Percentiles rank a stretch among this genome's conserved stretches.
phyloP scores from a whole-genome alignment of 2,113 vertebrate species.

The Istiophorus platypterus region DNA sequence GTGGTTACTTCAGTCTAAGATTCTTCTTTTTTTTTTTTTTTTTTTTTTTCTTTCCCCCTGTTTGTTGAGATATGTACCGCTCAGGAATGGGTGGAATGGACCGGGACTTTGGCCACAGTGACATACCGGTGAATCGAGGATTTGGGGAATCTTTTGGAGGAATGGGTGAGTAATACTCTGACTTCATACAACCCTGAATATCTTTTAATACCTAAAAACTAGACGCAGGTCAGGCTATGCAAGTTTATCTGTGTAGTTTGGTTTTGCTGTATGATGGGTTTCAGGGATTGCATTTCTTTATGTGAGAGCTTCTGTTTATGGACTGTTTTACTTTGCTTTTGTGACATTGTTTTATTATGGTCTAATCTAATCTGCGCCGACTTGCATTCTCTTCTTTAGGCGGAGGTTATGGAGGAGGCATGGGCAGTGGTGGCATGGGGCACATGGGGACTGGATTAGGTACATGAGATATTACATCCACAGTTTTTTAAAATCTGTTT shows the following conservation, averaged over 20 bases:
- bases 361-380: constrained; percentile 11
- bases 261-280: background rate
- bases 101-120: constrained; percentile 92
- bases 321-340: background rate
- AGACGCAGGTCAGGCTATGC: background rate
- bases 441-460: constrained; percentile 94
- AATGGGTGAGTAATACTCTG: constrained; percentile 85
- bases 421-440: constrained; percentile 93
- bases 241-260: background rate
- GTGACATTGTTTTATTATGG: background rate
- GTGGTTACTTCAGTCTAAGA: background rate
- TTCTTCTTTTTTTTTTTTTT: background rate
- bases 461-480: constrained; percentile 81
- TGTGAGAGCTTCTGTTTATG: background rate
- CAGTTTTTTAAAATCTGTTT: constrained; percentile 10
- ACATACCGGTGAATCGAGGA: constrained; percentile 92
- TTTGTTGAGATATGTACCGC: constrained; percentile 85
- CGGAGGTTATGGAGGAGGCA: constrained; percentile 94
- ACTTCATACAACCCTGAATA: background rate
- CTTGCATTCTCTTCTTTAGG: constrained; percentile 82
- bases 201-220: background rate
- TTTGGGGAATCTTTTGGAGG: constrained; percentile 96
- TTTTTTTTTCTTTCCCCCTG: no score
- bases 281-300: background rate
- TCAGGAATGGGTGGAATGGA: constrained; percentile 95